Percentiles rank a stretch among this genome's conserved stretches.
Evolutionary conservation across 2,113 vertebrate genomes (phyloP).

Genomic region (Holacanthus passer): DNA sequence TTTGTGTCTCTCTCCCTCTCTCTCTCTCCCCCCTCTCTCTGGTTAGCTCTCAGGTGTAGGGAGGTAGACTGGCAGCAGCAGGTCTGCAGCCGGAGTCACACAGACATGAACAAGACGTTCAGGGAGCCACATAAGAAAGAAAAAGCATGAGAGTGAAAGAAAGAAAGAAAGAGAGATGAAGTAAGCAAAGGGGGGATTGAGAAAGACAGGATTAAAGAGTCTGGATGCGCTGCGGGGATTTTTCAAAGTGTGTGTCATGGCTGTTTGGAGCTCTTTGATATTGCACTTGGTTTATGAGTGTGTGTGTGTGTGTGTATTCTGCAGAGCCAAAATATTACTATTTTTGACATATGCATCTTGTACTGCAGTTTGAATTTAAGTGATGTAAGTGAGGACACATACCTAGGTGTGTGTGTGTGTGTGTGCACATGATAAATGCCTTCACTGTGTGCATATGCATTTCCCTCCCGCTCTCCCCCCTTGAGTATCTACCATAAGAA

Average conservation of each 20-base stretch:
- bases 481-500: neutral
- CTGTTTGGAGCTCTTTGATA: slow-evolving; percentile 61
- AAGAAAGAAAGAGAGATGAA: slow-evolving; percentile 46
- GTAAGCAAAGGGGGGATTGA: slow-evolving; percentile 59
- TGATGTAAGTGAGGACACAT: neutral
- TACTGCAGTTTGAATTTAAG: neutral
- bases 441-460: slow-evolving; percentile 31
- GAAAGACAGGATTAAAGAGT: slow-evolving; percentile 68
- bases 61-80: slow-evolving; percentile 43
- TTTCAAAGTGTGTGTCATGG: slow-evolving; percentile 53
- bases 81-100: slow-evolving; percentile 41
- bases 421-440: slow-evolving; percentile 29
- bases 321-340: slow-evolving; percentile 16
- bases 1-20: slow-evolving; percentile 26
- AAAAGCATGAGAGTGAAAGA: slow-evolving; percentile 19
- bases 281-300: slow-evolving; percentile 22
- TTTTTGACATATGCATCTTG: slow-evolving; percentile 40
- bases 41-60: slow-evolving; percentile 38
- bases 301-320: slow-evolving; percentile 10
- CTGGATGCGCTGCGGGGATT: slow-evolving; percentile 63
- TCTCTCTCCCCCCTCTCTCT: neutral
- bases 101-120: slow-evolving; percentile 33
- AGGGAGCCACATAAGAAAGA: slow-evolving; percentile 39
- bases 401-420: neutral
- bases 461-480: slow-evolving; percentile 28